A percentile compares a stretch with the other conserved stretches of the same genome.
Evolutionary conservation across 1,140 invertebrate genomes (phyloP).

Genomic region (Chionoecetes opilio): DNA sequence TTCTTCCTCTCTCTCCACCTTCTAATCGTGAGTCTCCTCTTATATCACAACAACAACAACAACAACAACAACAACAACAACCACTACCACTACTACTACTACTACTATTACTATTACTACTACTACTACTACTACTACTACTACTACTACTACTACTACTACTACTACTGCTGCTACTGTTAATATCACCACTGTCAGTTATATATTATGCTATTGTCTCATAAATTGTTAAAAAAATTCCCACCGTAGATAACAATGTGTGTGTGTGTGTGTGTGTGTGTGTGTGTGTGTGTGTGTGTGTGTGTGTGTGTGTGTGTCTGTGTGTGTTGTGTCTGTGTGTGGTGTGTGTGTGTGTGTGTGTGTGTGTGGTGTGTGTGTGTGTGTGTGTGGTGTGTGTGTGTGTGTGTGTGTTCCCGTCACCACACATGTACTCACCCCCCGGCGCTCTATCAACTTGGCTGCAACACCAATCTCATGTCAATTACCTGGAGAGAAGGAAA

Average conservation of each 20-base stretch:
- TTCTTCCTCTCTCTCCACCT: too few species aligned
- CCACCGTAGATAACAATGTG: not conserved
- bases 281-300: slow-evolving; percentile 35
- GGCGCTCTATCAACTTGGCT: not conserved
- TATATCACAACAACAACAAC: too few species aligned
- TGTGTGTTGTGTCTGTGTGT: not conserved
- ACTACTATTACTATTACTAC: too few species aligned
- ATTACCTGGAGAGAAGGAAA: too few species aligned
- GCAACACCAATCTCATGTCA: too few species aligned
- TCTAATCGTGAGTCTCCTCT: too few species aligned
- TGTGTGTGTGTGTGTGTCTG: slow-evolving; percentile 39
- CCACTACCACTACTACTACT: too few species aligned
- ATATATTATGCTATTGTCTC: not conserved
- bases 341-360: slow-evolving; percentile 51
- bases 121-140: too few species aligned
- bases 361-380: slow-evolving; percentile 42
- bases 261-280: slow-evolving; percentile 56
- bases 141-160: not conserved
- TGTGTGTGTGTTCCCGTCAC: not conserved
- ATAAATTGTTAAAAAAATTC: not conserved
- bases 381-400: slow-evolving; percentile 46
- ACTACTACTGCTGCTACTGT: not conserved
- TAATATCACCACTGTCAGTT: not conserved
- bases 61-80: too few species aligned
- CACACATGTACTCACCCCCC: not conserved